Conservation (phyloP, 1,140 invertebrate species). For the Ectropis grisescens region DNA sequence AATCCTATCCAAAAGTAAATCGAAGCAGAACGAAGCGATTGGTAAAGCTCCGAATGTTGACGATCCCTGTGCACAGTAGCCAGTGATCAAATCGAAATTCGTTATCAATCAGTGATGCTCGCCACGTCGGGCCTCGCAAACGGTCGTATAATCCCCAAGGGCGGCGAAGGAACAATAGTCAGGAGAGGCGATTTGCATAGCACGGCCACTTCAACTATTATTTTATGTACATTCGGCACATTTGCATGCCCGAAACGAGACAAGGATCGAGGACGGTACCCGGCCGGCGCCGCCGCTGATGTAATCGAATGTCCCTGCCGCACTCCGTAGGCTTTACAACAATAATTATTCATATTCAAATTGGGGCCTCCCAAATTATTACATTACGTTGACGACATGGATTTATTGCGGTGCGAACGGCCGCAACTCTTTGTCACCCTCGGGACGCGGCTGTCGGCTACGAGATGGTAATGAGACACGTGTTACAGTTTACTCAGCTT, state of each 20-base stretch:
- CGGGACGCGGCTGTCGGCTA: conserved; percentile 6
- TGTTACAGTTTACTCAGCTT: conserved; percentile 37
- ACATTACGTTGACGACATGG: conserved; percentile 18
- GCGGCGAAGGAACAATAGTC: conserved; percentile 56
- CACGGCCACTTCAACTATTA: conserved; percentile 24
- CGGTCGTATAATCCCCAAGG: conserved; percentile 48
- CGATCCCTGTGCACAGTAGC: conserved; percentile 2
- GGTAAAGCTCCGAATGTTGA: conserved; percentile 8
- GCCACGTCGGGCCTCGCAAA: conserved; percentile 28
- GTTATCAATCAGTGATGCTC: conserved; percentile 40
- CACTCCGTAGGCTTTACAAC: conserved; percentile 17
- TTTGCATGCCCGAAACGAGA: conserved; percentile 52
- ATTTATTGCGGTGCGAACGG: conserved; percentile 34
- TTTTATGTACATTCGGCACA: conserved; percentile 43
- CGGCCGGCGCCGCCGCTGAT: conserved; percentile 30
- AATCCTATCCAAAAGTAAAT: no score
- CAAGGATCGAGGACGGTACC: conserved; percentile 19
- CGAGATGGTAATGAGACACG: conserved; percentile 33
- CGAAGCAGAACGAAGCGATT: no score
- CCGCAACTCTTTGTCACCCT: conserved; percentile 17
- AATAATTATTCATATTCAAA: conserved; percentile 52
- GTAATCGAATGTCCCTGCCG: conserved; percentile 34
- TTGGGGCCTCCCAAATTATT: conserved; percentile 29
- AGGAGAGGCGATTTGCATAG: conserved; percentile 55
- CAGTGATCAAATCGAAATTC: conserved; percentile 34